Percentiles rank a stretch among this genome's conserved stretches.
These are phyloP conservation scores for Hermetia illucens DNA, from an alignment of 1,140 invertebrate species.

Conservation along the genomic window DNA sequence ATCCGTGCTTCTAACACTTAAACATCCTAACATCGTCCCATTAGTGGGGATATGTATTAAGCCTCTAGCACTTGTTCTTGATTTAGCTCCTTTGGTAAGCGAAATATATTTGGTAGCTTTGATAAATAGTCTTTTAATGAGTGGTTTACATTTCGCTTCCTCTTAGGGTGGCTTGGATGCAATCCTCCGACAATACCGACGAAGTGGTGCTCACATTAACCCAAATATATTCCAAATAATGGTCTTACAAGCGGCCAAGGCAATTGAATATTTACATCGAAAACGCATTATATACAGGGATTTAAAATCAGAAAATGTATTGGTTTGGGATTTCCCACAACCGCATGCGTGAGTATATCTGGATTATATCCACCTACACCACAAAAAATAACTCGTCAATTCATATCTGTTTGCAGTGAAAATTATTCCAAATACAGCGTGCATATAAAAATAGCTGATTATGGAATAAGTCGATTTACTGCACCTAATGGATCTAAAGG, in stretches of 20 bases:
- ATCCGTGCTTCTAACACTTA: constrained; percentile 70
- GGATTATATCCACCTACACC: background rate
- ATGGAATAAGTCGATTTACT: constrained; percentile 83
- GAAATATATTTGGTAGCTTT: background rate
- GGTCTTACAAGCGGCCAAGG: constrained; percentile 81
- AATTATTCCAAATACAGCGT: constrained; percentile 49
- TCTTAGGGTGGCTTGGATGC: constrained; percentile 67
- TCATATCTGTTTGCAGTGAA: constrained; percentile 15
- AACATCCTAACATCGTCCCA: constrained; percentile 85
- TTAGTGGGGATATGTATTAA: constrained; percentile 75
- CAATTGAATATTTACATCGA: constrained; percentile 90
- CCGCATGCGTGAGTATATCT: constrained; percentile 19
- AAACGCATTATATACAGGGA: constrained; percentile 92
- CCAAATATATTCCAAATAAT: constrained; percentile 70
- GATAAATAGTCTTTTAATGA: constrained; percentile 1
- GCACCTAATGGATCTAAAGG: constrained; percentile 88
- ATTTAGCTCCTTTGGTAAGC: constrained; percentile 59
- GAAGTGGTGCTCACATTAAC: constrained; percentile 67
- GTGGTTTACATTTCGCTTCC: constrained; percentile 1
- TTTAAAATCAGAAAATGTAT: constrained; percentile 95
- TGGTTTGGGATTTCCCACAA: constrained; percentile 85
- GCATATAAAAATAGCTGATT: constrained; percentile 89
- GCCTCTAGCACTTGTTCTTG: constrained; percentile 82
- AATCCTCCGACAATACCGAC: constrained; percentile 64
- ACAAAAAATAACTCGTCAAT: background rate